Conservation (phyloP, 2,888 invertebrate species). For the Chalcis sispes region DNA sequence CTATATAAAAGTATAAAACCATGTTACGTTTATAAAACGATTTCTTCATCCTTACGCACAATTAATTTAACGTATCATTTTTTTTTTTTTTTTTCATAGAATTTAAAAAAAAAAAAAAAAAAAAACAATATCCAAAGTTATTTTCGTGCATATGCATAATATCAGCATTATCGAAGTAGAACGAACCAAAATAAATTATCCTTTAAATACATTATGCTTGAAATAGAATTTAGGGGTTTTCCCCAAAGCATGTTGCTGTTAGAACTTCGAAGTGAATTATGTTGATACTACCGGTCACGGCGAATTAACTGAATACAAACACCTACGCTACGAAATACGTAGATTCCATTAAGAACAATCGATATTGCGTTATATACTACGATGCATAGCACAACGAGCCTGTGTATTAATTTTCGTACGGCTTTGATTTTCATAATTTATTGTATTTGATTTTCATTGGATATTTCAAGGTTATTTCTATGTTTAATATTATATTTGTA, state of each 20-base stretch:
- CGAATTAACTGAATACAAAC: not conserved
- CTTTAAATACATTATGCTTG: not conserved
- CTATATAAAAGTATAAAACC: no score
- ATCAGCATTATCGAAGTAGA: not conserved
- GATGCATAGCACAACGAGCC: not conserved
- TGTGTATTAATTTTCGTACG: not conserved
- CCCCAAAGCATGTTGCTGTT: conserved; percentile 5
- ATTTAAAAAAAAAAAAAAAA: no score
- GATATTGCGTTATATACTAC: not conserved
- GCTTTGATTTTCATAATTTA: no score
- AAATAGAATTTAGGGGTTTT: not conserved
- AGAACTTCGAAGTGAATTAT: conserved; percentile 8
- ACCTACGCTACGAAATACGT: not conserved
- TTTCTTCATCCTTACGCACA: no score
- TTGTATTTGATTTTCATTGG: not conserved
- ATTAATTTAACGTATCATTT: no score
- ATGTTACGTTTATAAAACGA: no score
- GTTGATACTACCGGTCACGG: not conserved
- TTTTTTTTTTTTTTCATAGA: no score
- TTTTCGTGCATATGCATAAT: no score
- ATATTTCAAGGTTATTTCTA: not conserved
- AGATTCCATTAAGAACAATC: conserved; percentile 8
- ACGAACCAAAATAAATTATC: conserved; percentile 2
- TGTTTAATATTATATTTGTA: not conserved
- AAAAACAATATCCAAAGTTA: no score